Conservation (phyloP, 2,888 invertebrate species). For the Caenorhabditis zanzibari region DNA sequence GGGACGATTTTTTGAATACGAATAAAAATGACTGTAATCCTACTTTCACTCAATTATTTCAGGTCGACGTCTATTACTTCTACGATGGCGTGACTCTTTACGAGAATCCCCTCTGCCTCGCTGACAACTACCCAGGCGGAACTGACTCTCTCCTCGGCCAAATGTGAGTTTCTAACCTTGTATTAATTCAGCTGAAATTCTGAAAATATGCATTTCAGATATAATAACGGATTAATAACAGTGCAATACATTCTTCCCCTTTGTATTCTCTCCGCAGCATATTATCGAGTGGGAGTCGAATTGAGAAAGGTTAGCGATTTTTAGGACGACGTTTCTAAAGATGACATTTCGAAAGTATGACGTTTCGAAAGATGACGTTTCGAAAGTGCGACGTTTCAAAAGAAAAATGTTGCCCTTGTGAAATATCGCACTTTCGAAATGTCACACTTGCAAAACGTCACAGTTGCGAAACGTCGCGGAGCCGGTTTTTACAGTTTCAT, state of each 20-base stretch:
- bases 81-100: conserved; percentile 68
- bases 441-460: too few relatives aligned
- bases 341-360: too few relatives aligned
- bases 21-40: background rate
- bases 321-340: background rate
- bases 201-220: too few relatives aligned
- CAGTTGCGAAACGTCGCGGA: too few relatives aligned
- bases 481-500: too few relatives aligned
- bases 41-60: too few relatives aligned
- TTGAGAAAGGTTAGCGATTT: conserved; percentile 63
- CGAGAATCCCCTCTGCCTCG: conserved; percentile 75
- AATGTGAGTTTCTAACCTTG: conserved; percentile 56
- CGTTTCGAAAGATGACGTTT: too few relatives aligned
- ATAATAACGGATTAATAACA: conserved; percentile 76
- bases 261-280: conserved; percentile 77
- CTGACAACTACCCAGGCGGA: conserved; percentile 79
- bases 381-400: too few relatives aligned
- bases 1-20: too few relatives aligned
- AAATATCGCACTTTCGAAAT: too few relatives aligned
- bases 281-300: conserved; percentile 79
- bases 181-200: too few relatives aligned
- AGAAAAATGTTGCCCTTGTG: too few relatives aligned
- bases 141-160: conserved; percentile 50
- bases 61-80: conserved; percentile 86
- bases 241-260: conserved; percentile 80